phyloP scores from a whole-genome alignment of 2,113 vertebrate species.

The Chlorocebus sabaeus region DNA sequence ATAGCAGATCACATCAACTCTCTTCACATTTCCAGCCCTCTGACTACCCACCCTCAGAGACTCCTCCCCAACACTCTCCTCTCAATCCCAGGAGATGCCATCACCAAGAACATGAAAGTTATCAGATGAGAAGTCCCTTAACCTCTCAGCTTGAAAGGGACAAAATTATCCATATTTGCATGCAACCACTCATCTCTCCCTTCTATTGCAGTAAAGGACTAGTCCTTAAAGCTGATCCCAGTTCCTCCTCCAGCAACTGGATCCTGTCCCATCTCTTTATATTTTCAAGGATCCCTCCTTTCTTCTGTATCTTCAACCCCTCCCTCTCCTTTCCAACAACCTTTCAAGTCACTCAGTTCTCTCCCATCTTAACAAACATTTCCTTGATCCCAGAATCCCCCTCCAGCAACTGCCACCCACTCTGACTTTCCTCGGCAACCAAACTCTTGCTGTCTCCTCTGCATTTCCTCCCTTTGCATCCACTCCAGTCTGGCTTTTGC shows the following conservation, averaged over 20 bases:
- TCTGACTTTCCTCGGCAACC: neutral
- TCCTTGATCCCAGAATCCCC: neutral
- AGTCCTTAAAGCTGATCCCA: neutral
- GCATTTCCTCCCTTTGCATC: neutral
- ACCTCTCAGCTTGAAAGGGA: neutral
- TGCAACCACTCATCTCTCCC: neutral
- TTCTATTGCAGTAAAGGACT: neutral
- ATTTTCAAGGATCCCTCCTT: neutral
- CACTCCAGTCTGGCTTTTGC: neutral
- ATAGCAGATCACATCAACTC: neutral
- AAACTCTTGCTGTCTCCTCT: neutral
- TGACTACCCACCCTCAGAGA: neutral
- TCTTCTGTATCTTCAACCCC: neutral
- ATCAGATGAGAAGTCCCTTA: neutral
- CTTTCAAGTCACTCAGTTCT: neutral
- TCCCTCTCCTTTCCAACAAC: neutral
- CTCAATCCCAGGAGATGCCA: neutral
- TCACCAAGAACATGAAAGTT: neutral
- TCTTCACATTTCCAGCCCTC: neutral
- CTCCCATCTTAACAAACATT: neutral
- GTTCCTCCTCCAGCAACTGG: neutral
- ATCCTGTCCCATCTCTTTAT: neutral
- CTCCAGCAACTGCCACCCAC: neutral
- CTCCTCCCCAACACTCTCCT: neutral
- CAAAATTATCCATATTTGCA: neutral